A percentile compares a stretch with the other conserved stretches of the same genome.
phyloP scores from a whole-genome alignment of 1,140 invertebrate genomes.

The Trypoxylus dichotomus region DNA sequence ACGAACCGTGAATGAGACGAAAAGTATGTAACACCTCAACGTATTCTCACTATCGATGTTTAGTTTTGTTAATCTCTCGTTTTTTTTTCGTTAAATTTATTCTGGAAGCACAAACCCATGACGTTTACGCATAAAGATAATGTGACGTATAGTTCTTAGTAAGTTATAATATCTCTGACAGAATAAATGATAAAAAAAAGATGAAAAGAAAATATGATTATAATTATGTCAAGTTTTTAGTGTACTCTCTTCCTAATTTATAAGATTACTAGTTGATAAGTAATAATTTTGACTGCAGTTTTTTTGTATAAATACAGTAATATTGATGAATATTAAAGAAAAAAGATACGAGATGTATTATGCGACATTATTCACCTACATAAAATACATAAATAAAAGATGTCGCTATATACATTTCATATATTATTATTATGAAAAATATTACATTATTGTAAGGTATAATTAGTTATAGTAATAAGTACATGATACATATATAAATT shows the following conservation, averaged over 20 bases:
- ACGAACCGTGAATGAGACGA: not conserved
- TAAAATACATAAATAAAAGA: not conserved
- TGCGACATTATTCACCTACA: not conserved
- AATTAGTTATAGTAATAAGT: not conserved
- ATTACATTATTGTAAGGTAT: slow-evolving; percentile 1
- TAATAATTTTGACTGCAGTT: slow-evolving; percentile 28
- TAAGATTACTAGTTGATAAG: slow-evolving; percentile 25
- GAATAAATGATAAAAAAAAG: not conserved
- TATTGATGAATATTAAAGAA: slow-evolving; percentile 5
- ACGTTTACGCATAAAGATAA: slow-evolving; percentile 28
- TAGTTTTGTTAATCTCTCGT: not conserved
- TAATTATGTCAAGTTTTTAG: slow-evolving; percentile 15
- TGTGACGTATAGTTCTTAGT: slow-evolving; percentile 28
- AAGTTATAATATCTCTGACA: slow-evolving; percentile 13
- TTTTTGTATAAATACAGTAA: slow-evolving; percentile 27
- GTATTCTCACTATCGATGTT: not conserved
- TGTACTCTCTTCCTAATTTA: slow-evolving; percentile 27
- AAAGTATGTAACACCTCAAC: not conserved
- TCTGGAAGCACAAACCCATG: slow-evolving; percentile 24
- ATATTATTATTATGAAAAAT: slow-evolving; percentile 20
- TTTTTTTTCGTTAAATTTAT: not conserved
- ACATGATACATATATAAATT: not conserved
- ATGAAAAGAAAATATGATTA: not conserved
- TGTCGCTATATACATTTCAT: slow-evolving; percentile 15
- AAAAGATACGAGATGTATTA: slow-evolving; percentile 14